Evolutionary conservation across 2,113 vertebrate genomes (phyloP).

Genomic region (Thermophis baileyi): DNA sequence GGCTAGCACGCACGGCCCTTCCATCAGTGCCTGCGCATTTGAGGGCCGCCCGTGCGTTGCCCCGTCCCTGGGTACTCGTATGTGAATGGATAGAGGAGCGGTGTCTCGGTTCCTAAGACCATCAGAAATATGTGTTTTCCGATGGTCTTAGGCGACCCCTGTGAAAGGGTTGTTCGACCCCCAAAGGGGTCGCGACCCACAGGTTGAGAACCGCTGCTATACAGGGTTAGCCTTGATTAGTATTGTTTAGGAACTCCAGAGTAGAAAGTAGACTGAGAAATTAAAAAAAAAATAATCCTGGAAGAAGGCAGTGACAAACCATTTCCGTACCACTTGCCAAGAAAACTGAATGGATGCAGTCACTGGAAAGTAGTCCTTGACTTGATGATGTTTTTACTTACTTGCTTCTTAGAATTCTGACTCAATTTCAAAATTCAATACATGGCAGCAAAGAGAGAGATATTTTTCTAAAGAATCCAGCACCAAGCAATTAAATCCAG

Average conservation of each 20-base stretch:
- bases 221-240: neutral
- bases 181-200: too few relatives aligned
- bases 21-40: too few relatives aligned
- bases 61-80: too few relatives aligned
- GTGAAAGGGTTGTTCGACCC: too few relatives aligned
- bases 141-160: too few relatives aligned
- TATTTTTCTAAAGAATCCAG: neutral
- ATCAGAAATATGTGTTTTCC: too few relatives aligned
- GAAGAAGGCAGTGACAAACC: neutral
- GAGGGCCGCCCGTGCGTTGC: too few relatives aligned
- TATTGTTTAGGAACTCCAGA: neutral
- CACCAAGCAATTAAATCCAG: neutral
- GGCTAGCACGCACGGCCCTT: too few relatives aligned
- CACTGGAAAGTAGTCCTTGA: neutral
- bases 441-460: neutral
- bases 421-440: neutral
- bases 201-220: too few relatives aligned
- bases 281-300: neutral
- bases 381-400: neutral
- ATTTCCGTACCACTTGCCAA: neutral
- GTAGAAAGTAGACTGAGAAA: neutral
- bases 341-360: neutral
- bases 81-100: too few relatives aligned
- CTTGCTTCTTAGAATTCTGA: neutral
- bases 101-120: too few relatives aligned